Base-by-base conservation (phyloP, 2,113 vertebrate species). In the Odocoileus hemionus region DNA sequence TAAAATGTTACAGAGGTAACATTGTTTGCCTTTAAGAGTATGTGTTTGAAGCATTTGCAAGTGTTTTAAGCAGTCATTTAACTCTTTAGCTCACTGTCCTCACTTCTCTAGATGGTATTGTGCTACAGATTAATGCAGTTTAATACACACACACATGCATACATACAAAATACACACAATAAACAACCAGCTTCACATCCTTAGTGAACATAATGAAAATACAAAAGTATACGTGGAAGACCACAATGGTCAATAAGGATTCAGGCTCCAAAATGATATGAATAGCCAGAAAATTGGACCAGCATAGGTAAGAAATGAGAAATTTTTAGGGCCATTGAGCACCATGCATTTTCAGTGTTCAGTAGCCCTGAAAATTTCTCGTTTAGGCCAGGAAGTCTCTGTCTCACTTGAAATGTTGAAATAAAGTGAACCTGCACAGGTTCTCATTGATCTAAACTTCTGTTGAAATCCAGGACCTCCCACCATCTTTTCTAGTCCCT, bases 321-420 rank as follows among this genome's bases (percentile, higher is more conserved):
- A 98, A 98, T 98, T 99, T 99, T 97, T 92, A 99, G 98, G 98
- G 96, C 98, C 2, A 9, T 97, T 98, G 98, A 98, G 79, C 98
- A 97, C 96, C 55, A 89, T 92, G 95, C 95, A 97, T 99, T 98
- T 97, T 94, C 87, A 87, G 97, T 98, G 97, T 96, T 98, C 98
- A 98, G 93, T 50, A 98, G 98, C 98, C 98, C 98, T 99, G 98
- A 98, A 98, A 99, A 99, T 98, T 99, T 99, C 98, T 98, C 95
- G 95, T 99, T 98, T 98, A 98, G 82, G 91, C 82, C 57, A 90
- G 91, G 97, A 98, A 98, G 92, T 98, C 86, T 98, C 91, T 95
- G 83, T 93, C 92, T 97, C 96, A 96, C 98, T 98, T 43, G 19
- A 96, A 98, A 97, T 91, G 88, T 96, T 90, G 91, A 97, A 98